A percentile compares a stretch with the other conserved stretches of the same genome.
phyloP scores from a whole-genome alignment of 2,797 vertebrate species.

The Emydoidea blandingii region DNA sequence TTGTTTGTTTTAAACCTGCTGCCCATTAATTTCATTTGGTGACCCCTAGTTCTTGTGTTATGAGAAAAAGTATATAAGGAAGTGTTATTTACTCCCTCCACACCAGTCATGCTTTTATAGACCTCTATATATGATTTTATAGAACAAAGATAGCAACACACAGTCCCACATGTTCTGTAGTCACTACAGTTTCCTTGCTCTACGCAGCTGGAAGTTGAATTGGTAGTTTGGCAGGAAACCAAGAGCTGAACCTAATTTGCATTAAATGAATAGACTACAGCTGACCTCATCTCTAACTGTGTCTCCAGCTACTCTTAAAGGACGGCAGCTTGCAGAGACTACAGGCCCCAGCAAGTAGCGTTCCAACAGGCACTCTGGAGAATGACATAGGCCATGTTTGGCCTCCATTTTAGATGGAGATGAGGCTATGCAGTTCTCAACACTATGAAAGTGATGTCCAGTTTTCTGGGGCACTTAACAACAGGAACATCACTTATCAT shows the following conservation, averaged over 20 bases:
- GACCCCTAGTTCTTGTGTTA: too few species aligned
- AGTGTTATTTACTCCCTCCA: too few species aligned
- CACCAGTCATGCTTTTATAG: too few species aligned
- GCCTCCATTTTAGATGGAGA: not conserved
- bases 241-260: not conserved
- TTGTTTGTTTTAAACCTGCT: too few species aligned
- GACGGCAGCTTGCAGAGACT: not conserved
- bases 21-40: too few species aligned
- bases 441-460: constrained; percentile 8
- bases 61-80: too few species aligned
- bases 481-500: not conserved
- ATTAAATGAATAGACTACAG: not conserved
- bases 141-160: not conserved
- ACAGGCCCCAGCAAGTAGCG: not conserved
- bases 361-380: not conserved
- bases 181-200: too few species aligned
- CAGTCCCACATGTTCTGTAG: rapidly evolving
- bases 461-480: not conserved
- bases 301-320: not conserved
- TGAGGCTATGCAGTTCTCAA: constrained; percentile 14
- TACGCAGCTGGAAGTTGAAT: not conserved
- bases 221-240: not conserved
- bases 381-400: rapidly evolving
- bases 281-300: not conserved
- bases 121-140: too few species aligned